Conservation (phyloP, 1,140 invertebrate species). For the Maniola jurtina region DNA sequence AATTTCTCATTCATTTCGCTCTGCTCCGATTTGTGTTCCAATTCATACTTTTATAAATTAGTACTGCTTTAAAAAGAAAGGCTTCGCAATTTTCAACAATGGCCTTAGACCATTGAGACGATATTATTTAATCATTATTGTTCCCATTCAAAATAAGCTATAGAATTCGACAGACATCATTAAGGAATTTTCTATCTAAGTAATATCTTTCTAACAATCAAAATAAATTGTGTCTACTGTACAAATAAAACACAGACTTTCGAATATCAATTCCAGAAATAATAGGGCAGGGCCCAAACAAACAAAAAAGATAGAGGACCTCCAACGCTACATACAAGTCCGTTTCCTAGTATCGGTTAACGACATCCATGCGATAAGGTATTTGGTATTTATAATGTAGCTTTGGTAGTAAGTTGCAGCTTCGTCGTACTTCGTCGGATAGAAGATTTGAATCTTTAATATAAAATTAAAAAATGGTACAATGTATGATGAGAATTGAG, state of each 20-base stretch:
- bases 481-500: too few species aligned
- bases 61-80: neutral
- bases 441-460: neutral
- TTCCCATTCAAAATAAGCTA: neutral
- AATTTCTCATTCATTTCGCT: neutral
- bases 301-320: conserved; percentile 27
- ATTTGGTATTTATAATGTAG: neutral
- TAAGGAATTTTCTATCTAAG: neutral
- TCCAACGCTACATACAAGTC: conserved; percentile 13
- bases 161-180: neutral
- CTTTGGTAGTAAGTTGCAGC: neutral
- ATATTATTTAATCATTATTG: conserved; percentile 2
- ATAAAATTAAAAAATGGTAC: too few species aligned
- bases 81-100: neutral
- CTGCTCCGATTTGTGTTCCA: neutral
- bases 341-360: conserved; percentile 24
- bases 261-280: conserved; percentile 27
- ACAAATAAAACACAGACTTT: conserved; percentile 19
- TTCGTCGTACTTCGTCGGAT: neutral
- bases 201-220: neutral
- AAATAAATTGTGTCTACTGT: conserved; percentile 8
- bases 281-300: conserved; percentile 26
- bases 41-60: neutral
- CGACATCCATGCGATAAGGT: conserved; percentile 9
- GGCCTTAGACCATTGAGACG: neutral